A percentile compares a stretch with the other conserved stretches of the same genome.
Evolutionary conservation across 2,888 invertebrate species (phyloP).

Genomic region (Drosophila testacea): DNA sequence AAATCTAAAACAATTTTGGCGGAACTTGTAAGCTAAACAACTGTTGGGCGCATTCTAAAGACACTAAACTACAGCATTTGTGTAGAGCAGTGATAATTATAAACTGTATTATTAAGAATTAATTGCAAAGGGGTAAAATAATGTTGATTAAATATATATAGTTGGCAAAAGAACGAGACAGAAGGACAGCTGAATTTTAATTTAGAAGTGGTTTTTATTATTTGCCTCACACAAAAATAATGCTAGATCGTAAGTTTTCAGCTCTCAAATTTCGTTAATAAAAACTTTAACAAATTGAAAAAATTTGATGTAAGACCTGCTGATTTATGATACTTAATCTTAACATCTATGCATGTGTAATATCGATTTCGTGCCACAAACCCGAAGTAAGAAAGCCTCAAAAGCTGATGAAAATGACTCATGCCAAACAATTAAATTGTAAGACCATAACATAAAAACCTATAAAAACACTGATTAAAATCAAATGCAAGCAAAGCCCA

Average conservation of each 20-base stretch:
- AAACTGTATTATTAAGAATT: neutral
- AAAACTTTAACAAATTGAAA: neutral
- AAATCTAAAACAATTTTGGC: neutral
- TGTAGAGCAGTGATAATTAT: neutral
- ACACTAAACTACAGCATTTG: neutral
- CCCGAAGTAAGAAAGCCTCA: constrained; percentile 15
- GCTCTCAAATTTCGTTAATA: neutral
- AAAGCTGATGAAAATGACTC: constrained; percentile 37
- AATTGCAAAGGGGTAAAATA: neutral
- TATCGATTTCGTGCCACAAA: constrained; percentile 8
- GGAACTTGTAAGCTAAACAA: neutral
- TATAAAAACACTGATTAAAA: constrained; percentile 48
- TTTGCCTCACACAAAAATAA: neutral
- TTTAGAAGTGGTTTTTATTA: neutral
- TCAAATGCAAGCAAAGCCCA: constrained; percentile 15
- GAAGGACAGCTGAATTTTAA: neutral
- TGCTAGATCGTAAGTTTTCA: neutral
- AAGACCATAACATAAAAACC: constrained; percentile 58
- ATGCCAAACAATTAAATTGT: constrained; percentile 39
- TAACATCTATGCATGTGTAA: neutral
- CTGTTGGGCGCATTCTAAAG: constrained; percentile 13
- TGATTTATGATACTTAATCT: neutral
- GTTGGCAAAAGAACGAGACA: no score
- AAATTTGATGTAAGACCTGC: neutral
- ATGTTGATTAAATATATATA: neutral